Evolutionary conservation across 2,113 vertebrate species (phyloP).

Genomic region (Myotis yumanensis): DNA sequence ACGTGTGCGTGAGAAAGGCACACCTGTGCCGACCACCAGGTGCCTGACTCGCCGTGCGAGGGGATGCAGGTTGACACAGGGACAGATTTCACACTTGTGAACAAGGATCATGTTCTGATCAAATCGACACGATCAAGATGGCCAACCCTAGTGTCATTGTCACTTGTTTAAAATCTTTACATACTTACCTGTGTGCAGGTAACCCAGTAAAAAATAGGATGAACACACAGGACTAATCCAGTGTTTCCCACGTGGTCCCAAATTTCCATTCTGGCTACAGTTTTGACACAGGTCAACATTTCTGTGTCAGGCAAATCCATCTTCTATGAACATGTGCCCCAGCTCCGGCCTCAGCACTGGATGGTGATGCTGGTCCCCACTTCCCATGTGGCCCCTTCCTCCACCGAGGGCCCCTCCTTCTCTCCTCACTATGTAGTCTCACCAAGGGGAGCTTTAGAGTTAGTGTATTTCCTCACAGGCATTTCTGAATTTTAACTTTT

Average conservation of each 20-base stretch:
- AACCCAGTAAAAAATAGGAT: background rate
- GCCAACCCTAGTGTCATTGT: background rate
- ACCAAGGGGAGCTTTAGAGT: background rate
- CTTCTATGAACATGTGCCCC: rapidly evolving
- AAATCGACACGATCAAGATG: background rate
- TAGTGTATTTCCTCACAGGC: background rate
- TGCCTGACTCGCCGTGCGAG: background rate
- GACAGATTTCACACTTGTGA: background rate
- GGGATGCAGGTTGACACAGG: background rate
- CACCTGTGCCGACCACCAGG: background rate
- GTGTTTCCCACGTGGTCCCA: background rate
- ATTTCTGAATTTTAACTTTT: background rate
- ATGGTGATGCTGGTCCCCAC: background rate
- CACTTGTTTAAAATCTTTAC: background rate
- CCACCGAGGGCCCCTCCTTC: rapidly evolving
- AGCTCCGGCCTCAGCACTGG: rapidly evolving
- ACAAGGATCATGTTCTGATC: background rate
- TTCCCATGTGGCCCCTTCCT: rapidly evolving
- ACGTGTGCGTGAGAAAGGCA: background rate
- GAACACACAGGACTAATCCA: background rate
- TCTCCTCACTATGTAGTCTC: background rate
- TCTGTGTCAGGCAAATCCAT: background rate
- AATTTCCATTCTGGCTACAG: background rate
- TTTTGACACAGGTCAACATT: background rate
- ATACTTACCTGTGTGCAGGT: background rate